Base-by-base conservation (phyloP, 1,140 invertebrate genomes). In the Kradibia gibbosae region DNA sequence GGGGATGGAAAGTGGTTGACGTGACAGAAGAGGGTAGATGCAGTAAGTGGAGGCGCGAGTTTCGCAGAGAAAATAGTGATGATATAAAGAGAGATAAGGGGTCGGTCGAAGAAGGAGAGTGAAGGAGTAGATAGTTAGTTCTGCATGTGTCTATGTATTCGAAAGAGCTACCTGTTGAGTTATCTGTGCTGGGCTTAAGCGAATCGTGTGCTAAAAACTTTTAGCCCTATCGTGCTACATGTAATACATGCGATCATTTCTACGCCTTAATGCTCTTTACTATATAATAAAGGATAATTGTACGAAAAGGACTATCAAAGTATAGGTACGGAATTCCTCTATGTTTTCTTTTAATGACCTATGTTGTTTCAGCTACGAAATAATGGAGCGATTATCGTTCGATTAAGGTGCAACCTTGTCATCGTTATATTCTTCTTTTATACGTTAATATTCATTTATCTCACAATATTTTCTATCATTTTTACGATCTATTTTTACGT, bases 121-220 rank as follows among this genome's bases (percentile, higher is more conserved):
- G 39, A 28, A 17, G 0, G 42, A 53, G 31, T 20, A 70, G 13
- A 1, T 50, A 20, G 13, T n/a, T 53, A 22, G 50, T 17, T 53
- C 10, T 62, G 17, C n/a, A 39, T 53, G 62, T 36, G 28, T 72
- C 11, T 22, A 39, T 50, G 28, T 45, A 34, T 75, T 76, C 50
- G 1, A 39, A 76, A 81, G 67, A 81, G 57, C 72, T 76, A 81
- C 80, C 73, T 81, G 80, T 81, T 81, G 80, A 75, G 36, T 73
- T 55, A 36, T 36, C 71, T n/a, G 48, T 73, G 71, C 31, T 15
- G 48, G n/a, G 8, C 31, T 71, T 73, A 73, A 73, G 34, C 71
- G 25, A 53, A 42, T 67, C 17, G 34, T 39, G 34, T 7, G 13
- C 34, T 2, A 20, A 39, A 39, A 36, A 10, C 17, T 39, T 1